Conservation (phyloP, 1,140 invertebrate species). For the Cyrtorhinus lividipennis region DNA sequence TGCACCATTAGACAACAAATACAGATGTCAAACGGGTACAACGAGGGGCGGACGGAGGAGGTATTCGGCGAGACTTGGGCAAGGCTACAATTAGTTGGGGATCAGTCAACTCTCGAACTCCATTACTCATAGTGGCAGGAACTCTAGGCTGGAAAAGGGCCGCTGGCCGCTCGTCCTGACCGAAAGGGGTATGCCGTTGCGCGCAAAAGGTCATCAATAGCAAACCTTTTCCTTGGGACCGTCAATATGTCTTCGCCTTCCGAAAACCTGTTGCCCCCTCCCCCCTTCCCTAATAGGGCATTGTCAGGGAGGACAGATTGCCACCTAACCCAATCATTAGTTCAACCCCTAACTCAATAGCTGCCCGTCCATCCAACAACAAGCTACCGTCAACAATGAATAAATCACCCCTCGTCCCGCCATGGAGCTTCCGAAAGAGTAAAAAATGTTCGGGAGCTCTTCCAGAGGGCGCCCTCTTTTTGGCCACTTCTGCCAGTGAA, state of each 20-base stretch:
- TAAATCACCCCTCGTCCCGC: conserved; percentile 1
- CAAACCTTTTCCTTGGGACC: not conserved
- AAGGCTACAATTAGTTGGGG: conserved; percentile 2
- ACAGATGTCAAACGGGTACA: not conserved
- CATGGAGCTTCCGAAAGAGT: no score
- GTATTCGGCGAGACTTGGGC: not conserved
- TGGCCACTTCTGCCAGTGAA: no score
- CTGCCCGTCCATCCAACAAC: conserved; percentile 1
- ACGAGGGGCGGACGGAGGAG: not conserved
- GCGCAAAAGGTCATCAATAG: conserved; percentile 5
- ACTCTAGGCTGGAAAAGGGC: not conserved
- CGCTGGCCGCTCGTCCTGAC: no score
- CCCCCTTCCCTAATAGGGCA: conserved; percentile 1
- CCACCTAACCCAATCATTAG: conserved; percentile 3
- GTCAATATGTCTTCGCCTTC: not conserved
- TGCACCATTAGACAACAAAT: conserved; percentile 5
- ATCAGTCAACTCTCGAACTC: conserved; percentile 1
- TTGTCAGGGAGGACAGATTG: conserved; percentile 1
- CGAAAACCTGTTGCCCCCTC: not conserved
- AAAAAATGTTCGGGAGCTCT: no score
- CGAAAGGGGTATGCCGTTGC: no score
- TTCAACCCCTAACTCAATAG: not conserved
- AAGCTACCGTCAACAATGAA: conserved; percentile 8
- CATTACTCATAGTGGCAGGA: not conserved
- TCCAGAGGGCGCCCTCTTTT: no score